Base-by-base conservation (phyloP, 2,888 invertebrate species). In the Crioceris asparagi region DNA sequence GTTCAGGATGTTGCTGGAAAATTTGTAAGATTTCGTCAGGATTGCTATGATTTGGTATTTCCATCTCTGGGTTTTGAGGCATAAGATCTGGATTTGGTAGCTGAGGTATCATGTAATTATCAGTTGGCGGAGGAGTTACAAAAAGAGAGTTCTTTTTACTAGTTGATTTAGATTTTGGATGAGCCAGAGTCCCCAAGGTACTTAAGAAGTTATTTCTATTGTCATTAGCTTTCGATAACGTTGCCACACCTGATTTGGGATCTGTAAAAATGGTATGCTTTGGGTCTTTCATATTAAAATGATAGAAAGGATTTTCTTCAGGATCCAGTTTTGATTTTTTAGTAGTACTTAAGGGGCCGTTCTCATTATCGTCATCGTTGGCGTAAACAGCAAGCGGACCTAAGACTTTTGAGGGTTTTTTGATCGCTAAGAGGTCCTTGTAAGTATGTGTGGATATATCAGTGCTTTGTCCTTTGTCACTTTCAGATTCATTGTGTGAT, bases 1-100 rank as follows among this genome's bases (percentile, higher is more conserved):
- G 49, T 49, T 64, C 63, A 4, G 65, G 64, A 49, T 65, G 64
- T 40, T 63, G 61, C 39, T 64, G 56, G 23, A 65, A 59, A 26
- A 65, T 56, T 36, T 64, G 61, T 4, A 65, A 40, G 2, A 65
- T 39, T 41, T 65, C 63, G 10, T 62, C 60, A 7, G 61, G 57
- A 41, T 55, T 52, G 17, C 56, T 56, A 31, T 60, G 54, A 10
- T 53, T 56, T 31, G 58, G 57, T 35, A 59, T 51, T 30, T 56
- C 49, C 17, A 56, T 45, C 34, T 48, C 48, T 4, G 43, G 40
- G n/a, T 40, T 26, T 10, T n/a, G 17, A 27, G 16, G 14, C 14
- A 21, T 21, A 21, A 7, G 6, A 10, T 21, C 10, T 21, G 6
- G 21, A 21, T 21, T 21, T 6, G 10, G 21, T 10, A 7, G 21